Evolutionary conservation across 1,140 invertebrate genomes (phyloP).

Genomic region (Episyrphus balteatus): DNA sequence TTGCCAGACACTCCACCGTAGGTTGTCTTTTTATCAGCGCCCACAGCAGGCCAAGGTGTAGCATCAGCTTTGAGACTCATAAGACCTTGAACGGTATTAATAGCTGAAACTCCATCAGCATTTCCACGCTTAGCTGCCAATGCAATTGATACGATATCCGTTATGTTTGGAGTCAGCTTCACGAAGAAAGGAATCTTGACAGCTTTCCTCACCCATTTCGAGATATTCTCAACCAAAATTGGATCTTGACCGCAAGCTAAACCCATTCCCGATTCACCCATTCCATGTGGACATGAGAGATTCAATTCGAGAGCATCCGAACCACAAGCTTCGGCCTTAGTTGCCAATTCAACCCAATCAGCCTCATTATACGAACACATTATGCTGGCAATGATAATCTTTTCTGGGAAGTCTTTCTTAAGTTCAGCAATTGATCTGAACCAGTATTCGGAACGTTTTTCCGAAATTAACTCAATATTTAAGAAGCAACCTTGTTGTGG

Average conservation of each 20-base stretch:
- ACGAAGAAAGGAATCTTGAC: slow-evolving; percentile 95
- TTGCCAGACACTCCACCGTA: slow-evolving; percentile 96
- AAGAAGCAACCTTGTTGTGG: slow-evolving; percentile 89
- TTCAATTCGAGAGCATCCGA: slow-evolving; percentile 94
- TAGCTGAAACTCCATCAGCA: slow-evolving; percentile 90
- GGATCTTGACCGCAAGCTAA: slow-evolving; percentile 93
- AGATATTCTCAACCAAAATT: slow-evolving; percentile 77
- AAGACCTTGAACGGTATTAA: slow-evolving; percentile 90
- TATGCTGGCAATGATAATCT: slow-evolving; percentile 92
- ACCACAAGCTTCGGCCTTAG: slow-evolving; percentile 70
- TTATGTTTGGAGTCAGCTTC: slow-evolving; percentile 96
- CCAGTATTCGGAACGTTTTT: slow-evolving; percentile 93
- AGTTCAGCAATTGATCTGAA: slow-evolving; percentile 77
- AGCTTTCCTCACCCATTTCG: slow-evolving; percentile 73
- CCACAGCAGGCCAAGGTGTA: slow-evolving; percentile 84
- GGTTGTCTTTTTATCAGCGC: slow-evolving; percentile 69
- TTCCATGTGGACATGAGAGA: slow-evolving; percentile 95
- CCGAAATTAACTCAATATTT: slow-evolving; percentile 97
- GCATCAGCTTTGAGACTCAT: slow-evolving; percentile 77
- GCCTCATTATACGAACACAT: slow-evolving; percentile 84
- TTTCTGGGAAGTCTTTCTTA: slow-evolving; percentile 82
- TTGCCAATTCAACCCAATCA: slow-evolving; percentile 81
- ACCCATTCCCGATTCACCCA: slow-evolving; percentile 97
- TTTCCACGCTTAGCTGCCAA: slow-evolving; percentile 85
- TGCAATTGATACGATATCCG: slow-evolving; percentile 82